Evolutionary conservation across 1,140 invertebrate genomes (phyloP).

Genomic region (Drosophila watanabei): DNA sequence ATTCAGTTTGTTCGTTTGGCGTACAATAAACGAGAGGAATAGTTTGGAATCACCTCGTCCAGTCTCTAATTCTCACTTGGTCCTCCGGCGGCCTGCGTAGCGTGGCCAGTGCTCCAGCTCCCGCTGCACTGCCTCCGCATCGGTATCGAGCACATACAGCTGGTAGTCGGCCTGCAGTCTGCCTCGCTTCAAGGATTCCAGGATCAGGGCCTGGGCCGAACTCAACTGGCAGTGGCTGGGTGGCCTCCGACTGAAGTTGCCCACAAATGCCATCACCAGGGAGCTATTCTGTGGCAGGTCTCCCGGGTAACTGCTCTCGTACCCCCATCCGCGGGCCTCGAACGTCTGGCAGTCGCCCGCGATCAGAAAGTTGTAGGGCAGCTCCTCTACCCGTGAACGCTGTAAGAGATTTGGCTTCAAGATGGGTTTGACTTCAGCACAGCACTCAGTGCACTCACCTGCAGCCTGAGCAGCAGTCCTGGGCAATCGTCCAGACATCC

Average conservation of each 20-base stretch:
- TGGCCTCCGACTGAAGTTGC: slow-evolving; percentile 50
- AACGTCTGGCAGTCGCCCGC: slow-evolving; percentile 71
- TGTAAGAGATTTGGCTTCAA: neutral
- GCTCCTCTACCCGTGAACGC: slow-evolving; percentile 42
- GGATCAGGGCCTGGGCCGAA: slow-evolving; percentile 57
- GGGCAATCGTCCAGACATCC: slow-evolving; percentile 61
- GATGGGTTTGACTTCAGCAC: neutral
- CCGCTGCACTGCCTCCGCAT: slow-evolving; percentile 47
- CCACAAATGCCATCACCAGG: slow-evolving; percentile 70
- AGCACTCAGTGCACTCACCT: slow-evolving; percentile 48
- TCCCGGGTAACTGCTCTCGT: slow-evolving; percentile 43
- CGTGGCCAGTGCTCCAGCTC: slow-evolving; percentile 47
- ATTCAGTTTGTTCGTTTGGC: slow-evolving; percentile 62
- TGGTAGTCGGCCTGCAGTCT: slow-evolving; percentile 56
- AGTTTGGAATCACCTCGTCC: slow-evolving; percentile 8
- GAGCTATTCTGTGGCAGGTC: slow-evolving; percentile 50
- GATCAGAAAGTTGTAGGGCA: slow-evolving; percentile 80
- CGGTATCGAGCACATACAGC: neutral
- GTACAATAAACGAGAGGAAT: slow-evolving; percentile 74
- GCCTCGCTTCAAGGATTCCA: slow-evolving; percentile 58
- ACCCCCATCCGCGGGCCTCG: slow-evolving; percentile 74
- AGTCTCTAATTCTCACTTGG: slow-evolving; percentile 33
- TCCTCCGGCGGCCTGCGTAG: slow-evolving; percentile 36
- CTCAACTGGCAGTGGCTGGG: slow-evolving; percentile 61
- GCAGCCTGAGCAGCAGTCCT: slow-evolving; percentile 51